Percentiles rank a stretch among this genome's conserved stretches.
These are phyloP conservation scores for Physocephala rufipes DNA, from an alignment of 2,888 invertebrate genomes.

Conservation along the genomic window DNA sequence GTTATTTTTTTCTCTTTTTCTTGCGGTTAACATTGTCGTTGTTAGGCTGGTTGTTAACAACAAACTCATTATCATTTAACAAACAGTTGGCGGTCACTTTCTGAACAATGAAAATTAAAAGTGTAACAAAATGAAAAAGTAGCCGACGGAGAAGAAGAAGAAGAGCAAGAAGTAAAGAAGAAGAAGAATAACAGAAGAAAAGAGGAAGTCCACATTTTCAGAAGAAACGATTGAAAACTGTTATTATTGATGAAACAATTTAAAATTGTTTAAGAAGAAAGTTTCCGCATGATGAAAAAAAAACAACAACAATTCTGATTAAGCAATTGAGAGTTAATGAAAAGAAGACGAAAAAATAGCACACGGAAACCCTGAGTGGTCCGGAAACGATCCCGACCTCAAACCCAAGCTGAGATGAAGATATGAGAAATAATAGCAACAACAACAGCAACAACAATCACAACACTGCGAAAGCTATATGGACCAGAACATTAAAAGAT, in stretches of 20 bases:
- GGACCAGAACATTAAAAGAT: neutral
- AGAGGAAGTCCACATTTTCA: neutral
- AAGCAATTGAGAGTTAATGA: constrained; percentile 10
- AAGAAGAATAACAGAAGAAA: neutral
- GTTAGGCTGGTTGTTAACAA: no score
- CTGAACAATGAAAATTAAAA: constrained; percentile 7
- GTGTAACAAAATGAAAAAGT: constrained; percentile 1
- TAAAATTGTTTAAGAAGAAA: neutral
- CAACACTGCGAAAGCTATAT: constrained; percentile 4
- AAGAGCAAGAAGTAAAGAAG: neutral
- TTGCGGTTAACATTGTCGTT: no score
- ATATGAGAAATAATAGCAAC: constrained; percentile 25
- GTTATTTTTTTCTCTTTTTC: no score
- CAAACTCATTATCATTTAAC: neutral
- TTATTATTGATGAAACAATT: neutral
- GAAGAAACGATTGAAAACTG: no score
- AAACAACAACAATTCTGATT: neutral
- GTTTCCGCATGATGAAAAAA: neutral
- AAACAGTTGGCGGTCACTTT: neutral
- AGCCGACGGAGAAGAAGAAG: neutral
- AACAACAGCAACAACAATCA: constrained; percentile 22
- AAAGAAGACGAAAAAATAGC: neutral
- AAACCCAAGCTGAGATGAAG: constrained; percentile 37
- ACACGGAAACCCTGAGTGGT: neutral
- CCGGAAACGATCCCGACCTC: neutral